Percentiles rank a stretch among this genome's conserved stretches.
phyloP scores from a whole-genome alignment of 2,888 invertebrate genomes.

The Brachypalpus laphriformis region DNA sequence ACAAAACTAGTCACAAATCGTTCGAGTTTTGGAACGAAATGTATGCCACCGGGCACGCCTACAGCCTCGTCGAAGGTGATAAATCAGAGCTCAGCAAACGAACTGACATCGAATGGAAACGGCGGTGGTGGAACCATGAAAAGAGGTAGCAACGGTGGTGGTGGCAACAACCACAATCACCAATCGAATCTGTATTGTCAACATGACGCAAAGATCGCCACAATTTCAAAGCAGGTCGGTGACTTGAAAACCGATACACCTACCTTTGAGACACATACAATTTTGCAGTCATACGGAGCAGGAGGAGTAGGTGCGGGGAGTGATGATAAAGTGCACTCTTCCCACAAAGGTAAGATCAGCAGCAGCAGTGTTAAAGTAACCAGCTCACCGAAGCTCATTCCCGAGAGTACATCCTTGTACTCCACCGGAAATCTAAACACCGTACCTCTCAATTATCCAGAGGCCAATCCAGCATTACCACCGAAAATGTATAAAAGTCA shows the following conservation, averaged over 20 bases:
- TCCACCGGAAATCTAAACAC: constrained; percentile 63
- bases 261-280: constrained; percentile 53
- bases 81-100: constrained; percentile 71
- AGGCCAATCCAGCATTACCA: constrained; percentile 81
- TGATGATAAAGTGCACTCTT: constrained; percentile 62
- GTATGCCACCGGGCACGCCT: constrained; percentile 71
- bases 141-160: constrained; percentile 64
- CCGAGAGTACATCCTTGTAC: constrained; percentile 67
- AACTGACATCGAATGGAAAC: constrained; percentile 71
- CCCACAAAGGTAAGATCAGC: constrained; percentile 59
- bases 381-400: constrained; percentile 58
- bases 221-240: constrained; percentile 82
- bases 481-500: constrained; percentile 83
- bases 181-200: constrained; percentile 75
- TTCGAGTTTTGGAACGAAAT: constrained; percentile 62
- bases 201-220: constrained; percentile 81
- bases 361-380: constrained; percentile 69
- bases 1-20: constrained; percentile 77
- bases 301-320: background rate
- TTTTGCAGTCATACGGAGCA: constrained; percentile 46
- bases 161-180: constrained; percentile 43
- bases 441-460: constrained; percentile 73
- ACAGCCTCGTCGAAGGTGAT: constrained; percentile 74
- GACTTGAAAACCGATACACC: constrained; percentile 76
- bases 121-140: constrained; percentile 75